Conservation (phyloP, 1,140 invertebrate species). For the Laupala kohalensis region DNA sequence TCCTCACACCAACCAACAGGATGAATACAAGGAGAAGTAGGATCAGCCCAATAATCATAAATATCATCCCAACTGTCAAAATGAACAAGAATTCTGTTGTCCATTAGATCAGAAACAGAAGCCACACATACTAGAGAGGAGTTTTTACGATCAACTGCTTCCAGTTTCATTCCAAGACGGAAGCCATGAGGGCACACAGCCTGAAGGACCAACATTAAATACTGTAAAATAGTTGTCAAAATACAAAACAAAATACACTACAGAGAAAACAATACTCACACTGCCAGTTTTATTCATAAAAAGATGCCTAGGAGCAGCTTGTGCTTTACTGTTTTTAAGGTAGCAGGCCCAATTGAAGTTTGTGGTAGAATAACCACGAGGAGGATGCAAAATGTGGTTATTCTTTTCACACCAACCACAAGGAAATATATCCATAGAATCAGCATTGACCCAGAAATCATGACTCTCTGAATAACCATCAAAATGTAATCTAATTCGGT, state of each 20-base stretch:
- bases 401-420: constrained; percentile 85
- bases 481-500: constrained; percentile 77
- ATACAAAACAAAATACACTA: neutral
- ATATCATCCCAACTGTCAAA: constrained; percentile 91
- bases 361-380: constrained; percentile 44
- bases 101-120: constrained; percentile 69
- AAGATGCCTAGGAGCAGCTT: constrained; percentile 62
- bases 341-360: constrained; percentile 78
- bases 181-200: constrained; percentile 62
- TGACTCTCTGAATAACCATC: constrained; percentile 81
- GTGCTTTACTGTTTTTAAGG: constrained; percentile 58
- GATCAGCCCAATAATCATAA: constrained; percentile 89
- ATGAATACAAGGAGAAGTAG: constrained; percentile 82
- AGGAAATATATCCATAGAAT: constrained; percentile 83
- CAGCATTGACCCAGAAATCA: constrained; percentile 89
- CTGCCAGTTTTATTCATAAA: constrained; percentile 49
- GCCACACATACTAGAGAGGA: constrained; percentile 76
- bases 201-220: constrained; percentile 26
- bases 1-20: constrained; percentile 85
- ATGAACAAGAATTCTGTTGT: constrained; percentile 74
- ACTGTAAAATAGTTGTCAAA: neutral
- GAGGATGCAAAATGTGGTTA: constrained; percentile 55
- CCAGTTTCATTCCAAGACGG: constrained; percentile 81
- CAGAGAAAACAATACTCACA: constrained; percentile 29
- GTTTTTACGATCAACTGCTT: constrained; percentile 88